Base-by-base conservation (phyloP, 2,113 vertebrate species). In the Zapornia atra region DNA sequence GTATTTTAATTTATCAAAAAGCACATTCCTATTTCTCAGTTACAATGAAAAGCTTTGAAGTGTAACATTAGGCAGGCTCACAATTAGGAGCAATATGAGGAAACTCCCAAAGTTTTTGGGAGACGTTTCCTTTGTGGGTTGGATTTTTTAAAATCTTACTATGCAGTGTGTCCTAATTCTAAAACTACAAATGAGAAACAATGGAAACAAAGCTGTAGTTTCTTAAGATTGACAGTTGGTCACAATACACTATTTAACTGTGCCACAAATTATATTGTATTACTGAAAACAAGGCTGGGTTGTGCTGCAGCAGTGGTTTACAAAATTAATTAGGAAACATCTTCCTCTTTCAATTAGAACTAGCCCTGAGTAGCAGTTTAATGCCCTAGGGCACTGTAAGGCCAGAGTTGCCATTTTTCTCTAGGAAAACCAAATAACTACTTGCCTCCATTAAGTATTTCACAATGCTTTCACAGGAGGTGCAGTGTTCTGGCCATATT, bases 101-200 rank as follows among this genome's bases (percentile, higher is more conserved):
- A 54, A 91, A 77, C 4, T 56, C n/a, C 2, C 17, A 26, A 34
- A 60, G 22, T 8, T 12, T 40, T 29, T 5, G 1, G 3, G 14
- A 2, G 10, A 10, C 10, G 9, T 9, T 2, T 5, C 15, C 12
- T 20, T 70, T 72, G n/a, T n/a, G 0, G 10, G 11, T 10, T 48
- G 29, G 9, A 17, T 70, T 21, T 65, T 33, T 48, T 75, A 9
- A 8, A 26, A 26, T 61, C 9, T 53, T 33, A 61, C 13, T 25
- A 3, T 18, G 25, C 17, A 66, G 8, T 46, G 16, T 61, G 15
- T 59, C 31, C 13, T 59, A 76, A 51, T 81, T 53, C 44, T 54
- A 80, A 86, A 86, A 50, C 31, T 28, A 34, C 33, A 73, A 25
- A 25, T 59, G 42, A 86, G 46, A 80, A 88, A 71, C 1, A 0